Conservation (phyloP, 2,888 invertebrate species). For the Troides aeacus region DNA sequence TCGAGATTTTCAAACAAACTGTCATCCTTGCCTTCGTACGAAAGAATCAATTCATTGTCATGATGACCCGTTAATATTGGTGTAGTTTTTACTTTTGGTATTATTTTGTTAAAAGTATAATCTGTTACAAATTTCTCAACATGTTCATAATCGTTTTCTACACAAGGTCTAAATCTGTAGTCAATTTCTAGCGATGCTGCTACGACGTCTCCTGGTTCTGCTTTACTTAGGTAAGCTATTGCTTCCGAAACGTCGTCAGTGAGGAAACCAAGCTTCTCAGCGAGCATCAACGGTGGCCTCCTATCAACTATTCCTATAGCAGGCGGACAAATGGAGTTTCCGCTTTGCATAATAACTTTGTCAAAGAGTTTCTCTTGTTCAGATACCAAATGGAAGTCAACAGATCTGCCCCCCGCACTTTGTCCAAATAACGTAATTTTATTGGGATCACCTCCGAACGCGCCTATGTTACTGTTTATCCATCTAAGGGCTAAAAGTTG, state of each 20-base stretch:
- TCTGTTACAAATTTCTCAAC: conserved; percentile 47
- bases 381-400: conserved; percentile 53
- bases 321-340: conserved; percentile 41
- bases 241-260: conserved; percentile 42
- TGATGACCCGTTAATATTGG: conserved; percentile 54
- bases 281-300: conserved; percentile 44
- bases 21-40: conserved; percentile 32
- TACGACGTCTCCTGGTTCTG: conserved; percentile 41
- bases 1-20: conserved; percentile 39
- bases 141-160: conserved; percentile 48
- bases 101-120: conserved; percentile 43
- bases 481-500: conserved; percentile 53
- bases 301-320: conserved; percentile 41
- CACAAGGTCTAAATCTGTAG: conserved; percentile 47
- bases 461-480: conserved; percentile 52
- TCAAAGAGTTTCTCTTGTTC: conserved; percentile 44
- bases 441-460: conserved; percentile 54
- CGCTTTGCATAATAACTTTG: conserved; percentile 52
- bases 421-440: conserved; percentile 52
- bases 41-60: conserved; percentile 42
- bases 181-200: conserved; percentile 35
- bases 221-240: conserved; percentile 40
- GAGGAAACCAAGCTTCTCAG: conserved; percentile 42
- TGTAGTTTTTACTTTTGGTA: conserved; percentile 45
- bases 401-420: conserved; percentile 51